These are phyloP conservation scores for Zosterops pallidus DNA, from an alignment of 2,113 vertebrate species.

Conservation along the genomic window DNA sequence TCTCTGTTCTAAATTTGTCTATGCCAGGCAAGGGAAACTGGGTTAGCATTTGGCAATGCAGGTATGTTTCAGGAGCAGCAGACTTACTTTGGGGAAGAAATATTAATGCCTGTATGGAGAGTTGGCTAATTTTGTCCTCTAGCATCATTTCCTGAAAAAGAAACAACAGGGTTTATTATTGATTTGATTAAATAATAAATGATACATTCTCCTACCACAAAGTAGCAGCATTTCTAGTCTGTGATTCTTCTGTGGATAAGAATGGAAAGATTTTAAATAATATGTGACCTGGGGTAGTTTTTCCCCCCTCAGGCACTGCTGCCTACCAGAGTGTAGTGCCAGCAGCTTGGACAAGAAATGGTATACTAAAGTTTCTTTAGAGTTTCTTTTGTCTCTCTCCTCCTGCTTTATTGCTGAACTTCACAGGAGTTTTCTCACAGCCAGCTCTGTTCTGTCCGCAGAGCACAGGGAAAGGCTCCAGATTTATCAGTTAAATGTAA, in stretches of 20 bases:
- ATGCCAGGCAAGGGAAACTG: not conserved
- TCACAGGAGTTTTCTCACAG: not conserved
- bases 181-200: slow-evolving; percentile 46
- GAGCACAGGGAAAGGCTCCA: not conserved
- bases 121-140: not conserved
- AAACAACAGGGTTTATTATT: not conserved
- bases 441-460: not conserved
- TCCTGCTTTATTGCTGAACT: not conserved
- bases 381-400: not conserved
- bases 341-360: not conserved
- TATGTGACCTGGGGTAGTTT: not conserved
- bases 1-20: slow-evolving; percentile 3
- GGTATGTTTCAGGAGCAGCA: not conserved
- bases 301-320: not conserved
- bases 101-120: not conserved
- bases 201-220: not conserved
- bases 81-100: not conserved
- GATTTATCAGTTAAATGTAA: not conserved
- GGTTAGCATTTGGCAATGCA: not conserved
- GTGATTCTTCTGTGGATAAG: not conserved
- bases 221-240: not conserved
- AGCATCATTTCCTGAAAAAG: slow-evolving; percentile 39
- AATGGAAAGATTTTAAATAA: not conserved
- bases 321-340: not conserved
- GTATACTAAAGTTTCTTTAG: not conserved